Evolutionary conservation across 1,140 invertebrate species (phyloP).

Genomic region (Ostrea denselamellosa): DNA sequence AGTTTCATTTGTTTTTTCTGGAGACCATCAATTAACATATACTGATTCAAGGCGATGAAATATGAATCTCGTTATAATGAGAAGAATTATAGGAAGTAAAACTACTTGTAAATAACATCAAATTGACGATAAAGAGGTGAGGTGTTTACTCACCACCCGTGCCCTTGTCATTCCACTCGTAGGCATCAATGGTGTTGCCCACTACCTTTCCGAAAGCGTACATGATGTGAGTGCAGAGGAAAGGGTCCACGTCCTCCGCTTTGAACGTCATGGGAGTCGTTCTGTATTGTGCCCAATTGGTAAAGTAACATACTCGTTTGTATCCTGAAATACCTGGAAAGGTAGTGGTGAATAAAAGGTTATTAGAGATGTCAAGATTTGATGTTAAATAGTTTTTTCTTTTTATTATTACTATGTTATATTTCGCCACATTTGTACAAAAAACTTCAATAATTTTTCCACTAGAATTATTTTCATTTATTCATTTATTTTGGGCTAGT

Average conservation of each 20-base stretch:
- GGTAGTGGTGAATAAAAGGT: not conserved
- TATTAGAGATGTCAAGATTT: not conserved
- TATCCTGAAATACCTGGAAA: not conserved
- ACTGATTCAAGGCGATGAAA: no score
- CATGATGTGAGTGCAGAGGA: conserved; percentile 93
- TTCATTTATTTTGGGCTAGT: not conserved
- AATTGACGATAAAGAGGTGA: no score
- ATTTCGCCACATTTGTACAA: not conserved
- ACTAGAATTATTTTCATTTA: not conserved
- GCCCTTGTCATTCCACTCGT: conserved; percentile 21
- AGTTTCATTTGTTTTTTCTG: no score
- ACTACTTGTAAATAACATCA: no score
- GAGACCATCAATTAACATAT: no score
- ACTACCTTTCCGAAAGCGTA: conserved; percentile 87
- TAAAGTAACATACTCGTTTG: conserved; percentile 89
- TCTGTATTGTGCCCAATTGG: conserved; percentile 94
- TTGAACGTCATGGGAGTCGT: conserved; percentile 91
- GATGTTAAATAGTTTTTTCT: not conserved
- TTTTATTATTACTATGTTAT: not conserved
- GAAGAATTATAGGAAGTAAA: no score
- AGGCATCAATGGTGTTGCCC: conserved; percentile 19
- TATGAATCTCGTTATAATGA: no score
- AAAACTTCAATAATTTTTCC: no score
- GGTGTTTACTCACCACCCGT: not conserved
- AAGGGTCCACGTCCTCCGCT: conserved; percentile 91